A percentile compares a stretch with the other conserved stretches of the same genome.
Evolutionary conservation across 2,888 invertebrate species (phyloP).

Genomic region (Polymixis lichenea): DNA sequence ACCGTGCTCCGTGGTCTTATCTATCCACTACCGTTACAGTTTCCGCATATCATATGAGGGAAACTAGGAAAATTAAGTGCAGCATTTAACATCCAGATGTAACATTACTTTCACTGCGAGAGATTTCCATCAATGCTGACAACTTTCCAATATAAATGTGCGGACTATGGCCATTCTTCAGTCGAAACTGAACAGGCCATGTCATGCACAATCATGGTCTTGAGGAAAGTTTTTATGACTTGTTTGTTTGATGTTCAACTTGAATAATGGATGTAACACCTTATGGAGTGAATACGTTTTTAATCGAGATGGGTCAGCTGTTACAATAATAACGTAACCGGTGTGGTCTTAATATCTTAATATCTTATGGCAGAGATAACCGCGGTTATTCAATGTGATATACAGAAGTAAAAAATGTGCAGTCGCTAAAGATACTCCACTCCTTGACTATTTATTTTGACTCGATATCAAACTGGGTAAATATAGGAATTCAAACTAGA

Average conservation of each 20-base stretch:
- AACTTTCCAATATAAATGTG: conserved; percentile 87
- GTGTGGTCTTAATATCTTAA: conserved; percentile 27
- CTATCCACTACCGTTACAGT: conserved; percentile 73
- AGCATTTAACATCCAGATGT: conserved; percentile 68
- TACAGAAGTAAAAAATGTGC: background rate
- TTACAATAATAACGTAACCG: conserved; percentile 39
- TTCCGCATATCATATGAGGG: conserved; percentile 80
- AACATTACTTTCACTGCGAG: conserved; percentile 69
- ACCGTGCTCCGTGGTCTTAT: conserved; percentile 57
- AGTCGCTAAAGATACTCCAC: conserved; percentile 9
- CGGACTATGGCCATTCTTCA: conserved; percentile 76
- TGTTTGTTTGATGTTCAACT: conserved; percentile 59
- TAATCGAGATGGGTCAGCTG: conserved; percentile 53
- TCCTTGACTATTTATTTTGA: conserved; percentile 1
- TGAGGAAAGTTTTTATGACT: conserved; percentile 79
- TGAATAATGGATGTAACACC: conserved; percentile 64
- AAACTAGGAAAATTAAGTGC: conserved; percentile 79
- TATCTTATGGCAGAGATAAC: conserved; percentile 9
- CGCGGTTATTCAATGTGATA: conserved; percentile 13
- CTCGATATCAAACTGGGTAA: background rate
- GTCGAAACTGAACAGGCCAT: conserved; percentile 73
- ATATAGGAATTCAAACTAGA: background rate
- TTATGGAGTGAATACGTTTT: conserved; percentile 53
- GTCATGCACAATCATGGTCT: conserved; percentile 84
- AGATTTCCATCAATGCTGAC: conserved; percentile 85